Conservation (phyloP, 2,113 vertebrate genomes). For the Mastomys natalensis region DNA sequence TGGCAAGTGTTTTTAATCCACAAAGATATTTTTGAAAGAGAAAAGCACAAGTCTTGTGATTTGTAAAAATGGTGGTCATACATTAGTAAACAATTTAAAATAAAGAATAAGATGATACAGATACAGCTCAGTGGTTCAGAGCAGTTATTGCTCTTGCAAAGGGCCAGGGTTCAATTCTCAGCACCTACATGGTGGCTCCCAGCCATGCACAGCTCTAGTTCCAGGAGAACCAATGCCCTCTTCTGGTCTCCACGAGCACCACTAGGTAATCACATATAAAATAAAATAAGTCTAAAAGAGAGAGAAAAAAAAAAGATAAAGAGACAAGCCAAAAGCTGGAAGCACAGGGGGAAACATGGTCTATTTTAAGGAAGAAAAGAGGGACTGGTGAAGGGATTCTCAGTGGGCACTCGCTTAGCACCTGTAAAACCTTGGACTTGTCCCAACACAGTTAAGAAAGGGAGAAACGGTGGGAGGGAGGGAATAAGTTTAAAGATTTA, state of each 20-base stretch:
- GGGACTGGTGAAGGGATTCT: not conserved
- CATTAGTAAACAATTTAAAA: not conserved
- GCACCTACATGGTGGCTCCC: not conserved
- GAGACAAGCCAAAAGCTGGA: not conserved
- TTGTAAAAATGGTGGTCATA: slow-evolving; percentile 13
- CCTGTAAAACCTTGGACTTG: not conserved
- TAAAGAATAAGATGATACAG: not conserved
- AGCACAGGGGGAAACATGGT: not conserved
- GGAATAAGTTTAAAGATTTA: not conserved
- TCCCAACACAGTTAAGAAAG: not conserved
- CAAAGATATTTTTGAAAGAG: slow-evolving; percentile 17
- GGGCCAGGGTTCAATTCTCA: not conserved
- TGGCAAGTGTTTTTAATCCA: slow-evolving; percentile 38
- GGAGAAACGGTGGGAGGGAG: not conserved
- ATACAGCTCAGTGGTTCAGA: not conserved
- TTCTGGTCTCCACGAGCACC: not conserved
- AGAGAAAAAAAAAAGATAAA: not conserved
- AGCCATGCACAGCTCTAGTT: not conserved
- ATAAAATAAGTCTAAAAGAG: not conserved
- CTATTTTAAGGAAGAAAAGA: slow-evolving; percentile 4
- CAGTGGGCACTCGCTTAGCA: not conserved
- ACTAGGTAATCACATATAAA: not conserved
- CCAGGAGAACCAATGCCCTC: not conserved
- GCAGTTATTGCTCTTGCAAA: not conserved
- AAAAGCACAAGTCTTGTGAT: slow-evolving; percentile 50